phyloP scores from a whole-genome alignment of 92 coral and sea anemone species.

The Isaurus tuberculatus region DNA sequence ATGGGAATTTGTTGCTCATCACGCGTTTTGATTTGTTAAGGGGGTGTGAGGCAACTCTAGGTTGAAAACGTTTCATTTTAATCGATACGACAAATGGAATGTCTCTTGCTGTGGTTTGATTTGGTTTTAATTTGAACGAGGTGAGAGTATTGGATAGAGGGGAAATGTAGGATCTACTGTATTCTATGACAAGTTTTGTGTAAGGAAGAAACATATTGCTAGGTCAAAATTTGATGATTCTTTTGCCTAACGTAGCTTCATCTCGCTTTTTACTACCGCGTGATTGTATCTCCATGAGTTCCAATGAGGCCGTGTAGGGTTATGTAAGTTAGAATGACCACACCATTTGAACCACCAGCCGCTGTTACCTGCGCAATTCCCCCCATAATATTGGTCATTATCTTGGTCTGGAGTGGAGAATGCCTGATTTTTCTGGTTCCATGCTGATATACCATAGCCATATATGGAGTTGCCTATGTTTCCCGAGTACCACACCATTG shows the following conservation, averaged over 20 bases:
- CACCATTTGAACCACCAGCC: conserved; percentile 49
- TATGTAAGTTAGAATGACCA: background rate
- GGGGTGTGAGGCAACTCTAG: too few species aligned
- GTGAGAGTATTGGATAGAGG: too few species aligned
- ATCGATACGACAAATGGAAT: too few species aligned
- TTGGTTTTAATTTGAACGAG: too few species aligned
- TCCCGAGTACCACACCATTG: conserved; percentile 43
- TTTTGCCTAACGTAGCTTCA: conserved; percentile 35
- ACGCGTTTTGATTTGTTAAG: too few species aligned
- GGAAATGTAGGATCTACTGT: too few species aligned
- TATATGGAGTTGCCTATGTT: conserved; percentile 44
- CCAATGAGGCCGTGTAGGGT: conserved; percentile 15
- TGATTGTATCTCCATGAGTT: background rate
- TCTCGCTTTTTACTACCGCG: background rate
- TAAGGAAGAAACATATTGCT: conserved; percentile 2
- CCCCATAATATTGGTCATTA: background rate
- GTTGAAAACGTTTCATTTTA: too few species aligned
- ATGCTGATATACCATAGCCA: conserved; percentile 19
- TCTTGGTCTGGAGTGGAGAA: conserved; percentile 49
- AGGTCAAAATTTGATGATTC: too few species aligned
- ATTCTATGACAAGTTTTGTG: too few species aligned
- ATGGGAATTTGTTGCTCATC: too few species aligned
- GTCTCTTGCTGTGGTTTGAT: too few species aligned
- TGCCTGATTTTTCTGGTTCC: conserved; percentile 15
- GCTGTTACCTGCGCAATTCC: background rate